Conservation (phyloP, 2,113 vertebrate species). For the Pygathrix nemaeus region DNA sequence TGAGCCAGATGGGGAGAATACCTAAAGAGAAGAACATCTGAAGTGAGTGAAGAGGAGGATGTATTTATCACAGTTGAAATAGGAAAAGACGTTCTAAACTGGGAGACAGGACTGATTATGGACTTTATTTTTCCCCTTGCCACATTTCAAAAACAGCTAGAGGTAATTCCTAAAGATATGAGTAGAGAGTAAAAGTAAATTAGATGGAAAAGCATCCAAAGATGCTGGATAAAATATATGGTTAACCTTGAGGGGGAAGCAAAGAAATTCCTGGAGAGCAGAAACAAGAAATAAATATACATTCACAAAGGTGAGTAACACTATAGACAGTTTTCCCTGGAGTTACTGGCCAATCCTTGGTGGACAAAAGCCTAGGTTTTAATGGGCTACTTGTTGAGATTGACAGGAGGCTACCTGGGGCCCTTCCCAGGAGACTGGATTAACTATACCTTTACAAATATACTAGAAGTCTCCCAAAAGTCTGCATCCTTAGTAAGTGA, state of each 20-base stretch:
- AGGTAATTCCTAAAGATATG: background rate
- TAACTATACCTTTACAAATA: conserved; percentile 26
- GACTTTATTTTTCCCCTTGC: background rate
- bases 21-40: background rate
- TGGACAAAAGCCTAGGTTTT: background rate
- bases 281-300: background rate
- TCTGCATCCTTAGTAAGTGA: background rate
- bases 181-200: conserved; percentile 7
- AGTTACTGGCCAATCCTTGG: background rate
- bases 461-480: background rate
- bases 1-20: background rate
- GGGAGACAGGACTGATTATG: background rate
- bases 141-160: background rate
- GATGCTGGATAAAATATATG: background rate
- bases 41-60: background rate
- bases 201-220: background rate
- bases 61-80: background rate
- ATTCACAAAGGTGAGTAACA: background rate
- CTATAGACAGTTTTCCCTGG: background rate
- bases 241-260: background rate
- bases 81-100: background rate
- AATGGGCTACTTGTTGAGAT: conserved; percentile 15
- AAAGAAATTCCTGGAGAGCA: conserved; percentile 35
- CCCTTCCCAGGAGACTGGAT: background rate
- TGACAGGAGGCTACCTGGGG: background rate